A percentile compares a stretch with the other conserved stretches of the same genome.
Evolutionary conservation across 2,888 invertebrate species (phyloP).

Genomic region (Catocala fraxini): DNA sequence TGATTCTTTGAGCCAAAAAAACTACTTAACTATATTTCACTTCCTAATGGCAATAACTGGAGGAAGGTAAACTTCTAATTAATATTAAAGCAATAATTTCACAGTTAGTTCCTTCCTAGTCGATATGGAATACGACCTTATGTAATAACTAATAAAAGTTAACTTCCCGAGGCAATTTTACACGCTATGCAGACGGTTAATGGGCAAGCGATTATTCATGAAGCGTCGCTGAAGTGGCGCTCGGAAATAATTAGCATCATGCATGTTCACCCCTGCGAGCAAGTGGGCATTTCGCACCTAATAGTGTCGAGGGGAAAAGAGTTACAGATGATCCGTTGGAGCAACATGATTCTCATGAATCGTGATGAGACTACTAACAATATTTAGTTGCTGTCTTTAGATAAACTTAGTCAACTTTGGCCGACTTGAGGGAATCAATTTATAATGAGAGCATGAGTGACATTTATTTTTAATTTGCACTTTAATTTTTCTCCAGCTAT

Average conservation of each 20-base stretch:
- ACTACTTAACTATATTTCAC: not conserved
- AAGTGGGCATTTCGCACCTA: not conserved
- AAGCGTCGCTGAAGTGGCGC: not conserved
- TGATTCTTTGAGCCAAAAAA: no score
- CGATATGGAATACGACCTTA: conserved; percentile 20
- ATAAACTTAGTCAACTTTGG: no score
- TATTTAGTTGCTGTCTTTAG: no score
- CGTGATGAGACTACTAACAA: no score
- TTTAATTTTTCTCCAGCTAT: no score
- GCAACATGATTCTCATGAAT: no score
- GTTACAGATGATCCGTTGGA: no score
- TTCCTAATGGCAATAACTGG: not conserved
- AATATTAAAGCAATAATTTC: not conserved
- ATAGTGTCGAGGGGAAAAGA: no score
- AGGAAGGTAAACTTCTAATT: not conserved
- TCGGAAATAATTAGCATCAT: conserved; percentile 5
- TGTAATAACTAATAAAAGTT: conserved; percentile 13
- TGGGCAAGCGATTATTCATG: conserved; percentile 19
- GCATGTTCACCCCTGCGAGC: conserved; percentile 1
- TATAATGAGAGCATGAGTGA: no score
- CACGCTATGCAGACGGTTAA: conserved; percentile 14
- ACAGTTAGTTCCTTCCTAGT: conserved; percentile 32
- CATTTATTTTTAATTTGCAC: no score
- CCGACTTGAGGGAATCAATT: no score
- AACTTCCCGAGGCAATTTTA: conserved; percentile 32